These are phyloP conservation scores for Scaptomyza graminum DNA, from an alignment of 1,140 invertebrate genomes.

Conservation along the genomic window DNA sequence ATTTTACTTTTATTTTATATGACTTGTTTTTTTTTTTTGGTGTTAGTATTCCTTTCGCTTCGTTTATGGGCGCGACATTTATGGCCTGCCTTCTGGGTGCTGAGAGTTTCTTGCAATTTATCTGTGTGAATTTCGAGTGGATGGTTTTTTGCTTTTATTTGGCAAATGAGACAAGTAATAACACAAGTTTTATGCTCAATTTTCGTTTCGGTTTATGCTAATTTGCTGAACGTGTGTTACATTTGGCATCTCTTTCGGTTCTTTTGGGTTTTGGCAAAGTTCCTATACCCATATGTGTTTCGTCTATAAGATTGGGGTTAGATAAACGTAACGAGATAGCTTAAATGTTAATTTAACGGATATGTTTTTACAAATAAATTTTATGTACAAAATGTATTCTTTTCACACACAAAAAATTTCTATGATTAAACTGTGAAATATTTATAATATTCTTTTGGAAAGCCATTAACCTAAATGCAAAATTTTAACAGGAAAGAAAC, in stretches of 20 bases:
- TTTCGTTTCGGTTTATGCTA: slow-evolving; percentile 48
- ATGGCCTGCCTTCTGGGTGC: slow-evolving; percentile 23
- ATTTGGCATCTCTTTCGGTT: slow-evolving; percentile 43
- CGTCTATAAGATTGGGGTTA: slow-evolving; percentile 23
- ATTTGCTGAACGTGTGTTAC: slow-evolving; percentile 66
- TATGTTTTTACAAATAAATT: background rate
- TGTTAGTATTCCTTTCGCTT: slow-evolving; percentile 30
- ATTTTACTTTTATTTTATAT: slow-evolving; percentile 3
- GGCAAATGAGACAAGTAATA: slow-evolving; percentile 55
- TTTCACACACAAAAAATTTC: slow-evolving; percentile 44
- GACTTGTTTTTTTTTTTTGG: slow-evolving; percentile 18
- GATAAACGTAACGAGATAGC: slow-evolving; percentile 47
- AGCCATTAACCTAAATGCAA: background rate
- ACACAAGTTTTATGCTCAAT: slow-evolving; percentile 70
- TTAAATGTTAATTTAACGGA: slow-evolving; percentile 10
- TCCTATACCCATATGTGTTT: slow-evolving; percentile 2
- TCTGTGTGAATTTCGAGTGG: slow-evolving; percentile 63
- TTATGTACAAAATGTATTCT: slow-evolving; percentile 20
- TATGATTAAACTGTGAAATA: slow-evolving; percentile 46
- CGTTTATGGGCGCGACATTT: slow-evolving; percentile 46
- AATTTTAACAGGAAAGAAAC: slow-evolving; percentile 7
- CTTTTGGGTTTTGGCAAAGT: slow-evolving; percentile 29
- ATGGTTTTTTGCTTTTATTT: slow-evolving; percentile 33
- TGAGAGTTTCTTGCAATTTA: slow-evolving; percentile 64
- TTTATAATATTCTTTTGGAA: slow-evolving; percentile 28